Base-by-base conservation (phyloP, 37 sponge, comb jelly and placozoan genomes). In the Crambe crambe region DNA sequence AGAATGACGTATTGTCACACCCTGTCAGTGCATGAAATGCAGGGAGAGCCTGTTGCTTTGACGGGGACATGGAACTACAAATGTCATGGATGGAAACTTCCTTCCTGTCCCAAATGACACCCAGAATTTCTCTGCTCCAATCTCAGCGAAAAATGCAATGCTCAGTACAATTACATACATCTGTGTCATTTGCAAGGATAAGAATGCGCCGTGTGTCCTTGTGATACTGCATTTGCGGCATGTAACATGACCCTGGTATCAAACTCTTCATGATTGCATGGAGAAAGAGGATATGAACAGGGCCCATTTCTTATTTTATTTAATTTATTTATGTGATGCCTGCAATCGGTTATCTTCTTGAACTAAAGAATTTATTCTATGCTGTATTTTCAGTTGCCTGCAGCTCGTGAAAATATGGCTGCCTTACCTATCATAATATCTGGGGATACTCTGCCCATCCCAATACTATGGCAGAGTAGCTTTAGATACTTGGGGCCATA, bases 221-320 rank as follows among this genome's bases (percentile, higher is more conserved):
- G 26, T 25, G 27, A 60, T 60, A 22, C 61, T 60, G 61, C 61
- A 60, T 60, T 60, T 60, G 61, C 61, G 6, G 61, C 61, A 60
- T 60, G 61, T 22, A 60, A 60, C 61, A 60, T 60, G 27, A 60
- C 27, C 5, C 61, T 60, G 6, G 61, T 60, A 60, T 60, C 61
- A 60, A 60, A 25, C 61, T 60, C 61, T 60, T 60, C 61, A 60
- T 60, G 51, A 47, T 47, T 47, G 51, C 51, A 60, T 60, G 61
- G 61, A 60, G 21, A 60, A 22, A 60, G 61, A 60, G 61, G 25
- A 60, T 25, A 60, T n/a, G n/a, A n/a, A n/a, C n/a, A n/a, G n/a
- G n/a, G n/a, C n/a, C n/a, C n/a, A n/a, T n/a, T n/a, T n/a, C n/a
- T n/a, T n/a, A n/a, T n/a, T n/a, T n/a, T n/a, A n/a, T n/a, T n/a